These are phyloP conservation scores for Cephus cinctus DNA, from an alignment of 1,140 invertebrate genomes.

Conservation along the genomic window DNA sequence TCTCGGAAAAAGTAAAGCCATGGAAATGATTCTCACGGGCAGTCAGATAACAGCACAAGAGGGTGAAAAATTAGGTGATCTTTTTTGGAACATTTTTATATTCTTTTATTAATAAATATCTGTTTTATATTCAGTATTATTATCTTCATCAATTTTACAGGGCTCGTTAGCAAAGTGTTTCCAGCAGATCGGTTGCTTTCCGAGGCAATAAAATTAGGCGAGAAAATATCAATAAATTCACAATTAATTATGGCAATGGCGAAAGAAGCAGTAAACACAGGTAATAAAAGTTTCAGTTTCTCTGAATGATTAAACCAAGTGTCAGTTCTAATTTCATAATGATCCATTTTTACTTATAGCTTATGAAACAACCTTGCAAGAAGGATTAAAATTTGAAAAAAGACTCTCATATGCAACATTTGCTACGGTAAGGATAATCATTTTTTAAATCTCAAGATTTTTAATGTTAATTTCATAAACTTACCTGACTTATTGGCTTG, in stretches of 20 bases:
- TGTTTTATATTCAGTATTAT: slow-evolving; percentile 1
- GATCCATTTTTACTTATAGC: slow-evolving; percentile 53
- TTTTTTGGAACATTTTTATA: too few relatives aligned
- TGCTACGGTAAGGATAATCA: too few relatives aligned
- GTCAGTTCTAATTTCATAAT: slow-evolving; percentile 5
- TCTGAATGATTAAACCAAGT: too few relatives aligned
- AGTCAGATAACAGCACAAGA: slow-evolving; percentile 87
- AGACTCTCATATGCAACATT: slow-evolving; percentile 92
- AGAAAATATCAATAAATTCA: slow-evolving; percentile 90
- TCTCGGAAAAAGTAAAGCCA: slow-evolving; percentile 97
- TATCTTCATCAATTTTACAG: slow-evolving; percentile 50
- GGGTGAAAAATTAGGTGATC: slow-evolving; percentile 81
- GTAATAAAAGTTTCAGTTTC: too few relatives aligned
- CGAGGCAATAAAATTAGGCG: slow-evolving; percentile 89
- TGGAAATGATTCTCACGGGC: slow-evolving; percentile 97
- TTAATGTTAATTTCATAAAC: slow-evolving; percentile 12
- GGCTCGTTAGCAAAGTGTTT: slow-evolving; percentile 89
- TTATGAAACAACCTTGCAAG: slow-evolving; percentile 81
- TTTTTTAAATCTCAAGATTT: too few relatives aligned
- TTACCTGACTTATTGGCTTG: slow-evolving; percentile 5
- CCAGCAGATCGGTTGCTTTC: slow-evolving; percentile 85
- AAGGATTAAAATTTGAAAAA: slow-evolving; percentile 90
- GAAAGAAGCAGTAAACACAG: slow-evolving; percentile 91
- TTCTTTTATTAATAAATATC: too few relatives aligned
- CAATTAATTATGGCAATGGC: slow-evolving; percentile 82